Conservation (phyloP, 2,888 invertebrate genomes). For the Orthosia cruda region DNA sequence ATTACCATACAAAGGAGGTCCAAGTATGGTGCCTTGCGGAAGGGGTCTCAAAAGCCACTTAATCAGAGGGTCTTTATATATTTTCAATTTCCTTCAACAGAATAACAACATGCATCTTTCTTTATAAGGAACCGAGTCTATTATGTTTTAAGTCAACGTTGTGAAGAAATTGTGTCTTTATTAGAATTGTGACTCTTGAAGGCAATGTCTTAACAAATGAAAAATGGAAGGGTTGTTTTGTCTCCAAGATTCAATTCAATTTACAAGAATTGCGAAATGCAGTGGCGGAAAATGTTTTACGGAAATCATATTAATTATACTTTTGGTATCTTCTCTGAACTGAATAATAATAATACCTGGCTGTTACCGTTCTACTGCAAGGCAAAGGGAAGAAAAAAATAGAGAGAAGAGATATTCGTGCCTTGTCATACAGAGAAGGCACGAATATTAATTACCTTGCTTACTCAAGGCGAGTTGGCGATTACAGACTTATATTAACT, state of each 20-base stretch:
- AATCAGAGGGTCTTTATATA: constrained; percentile 67
- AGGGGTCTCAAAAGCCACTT: constrained; percentile 67
- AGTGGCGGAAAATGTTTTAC: not conserved
- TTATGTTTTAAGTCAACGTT: constrained; percentile 49
- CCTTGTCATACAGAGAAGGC: too few relatives aligned
- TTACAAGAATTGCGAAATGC: constrained; percentile 12
- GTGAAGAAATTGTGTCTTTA: constrained; percentile 38
- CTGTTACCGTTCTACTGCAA: too few relatives aligned
- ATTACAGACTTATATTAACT: too few relatives aligned
- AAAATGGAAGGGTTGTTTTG: constrained; percentile 37
- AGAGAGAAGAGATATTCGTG: too few relatives aligned
- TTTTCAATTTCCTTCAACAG: constrained; percentile 71
- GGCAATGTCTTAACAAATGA: constrained; percentile 26
- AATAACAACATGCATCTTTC: constrained; percentile 46
- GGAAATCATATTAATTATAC: too few relatives aligned
- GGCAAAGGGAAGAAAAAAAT: too few relatives aligned
- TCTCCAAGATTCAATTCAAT: constrained; percentile 14
- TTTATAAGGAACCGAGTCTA: constrained; percentile 46
- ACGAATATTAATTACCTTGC: too few relatives aligned
- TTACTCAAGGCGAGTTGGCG: too few relatives aligned
- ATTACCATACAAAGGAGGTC: constrained; percentile 68
- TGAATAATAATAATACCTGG: too few relatives aligned
- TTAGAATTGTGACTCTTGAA: constrained; percentile 14
- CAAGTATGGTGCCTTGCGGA: constrained; percentile 59
- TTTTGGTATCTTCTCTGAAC: too few relatives aligned